Evolutionary conservation across 2,113 vertebrate species (phyloP).

Genomic region (Orycteropus afer): DNA sequence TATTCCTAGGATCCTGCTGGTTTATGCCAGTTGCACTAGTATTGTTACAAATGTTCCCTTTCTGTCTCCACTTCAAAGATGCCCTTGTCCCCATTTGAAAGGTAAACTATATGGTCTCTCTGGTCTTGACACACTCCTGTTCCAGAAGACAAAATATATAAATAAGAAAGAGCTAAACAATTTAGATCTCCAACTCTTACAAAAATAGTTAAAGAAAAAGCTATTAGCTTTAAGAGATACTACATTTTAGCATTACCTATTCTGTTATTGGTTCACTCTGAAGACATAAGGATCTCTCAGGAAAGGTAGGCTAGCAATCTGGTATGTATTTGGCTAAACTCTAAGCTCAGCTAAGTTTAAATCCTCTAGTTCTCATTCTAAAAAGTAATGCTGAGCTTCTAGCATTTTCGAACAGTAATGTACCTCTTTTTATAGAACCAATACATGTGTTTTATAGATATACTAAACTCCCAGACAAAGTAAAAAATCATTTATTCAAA

Average conservation of each 20-base stretch:
- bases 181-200: background rate
- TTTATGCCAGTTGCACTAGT: background rate
- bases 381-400: background rate
- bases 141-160: background rate
- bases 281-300: background rate
- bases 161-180: background rate
- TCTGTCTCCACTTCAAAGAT: background rate
- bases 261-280: background rate
- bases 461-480: background rate
- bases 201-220: conserved; percentile 22
- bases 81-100: background rate
- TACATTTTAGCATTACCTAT: background rate
- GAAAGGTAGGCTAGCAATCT: background rate
- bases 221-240: background rate
- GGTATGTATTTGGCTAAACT: background rate
- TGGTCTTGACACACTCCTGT: background rate
- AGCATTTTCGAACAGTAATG: background rate
- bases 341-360: background rate
- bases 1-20: background rate
- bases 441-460: background rate
- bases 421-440: background rate
- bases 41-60: background rate
- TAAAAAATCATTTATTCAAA: background rate
- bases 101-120: background rate
- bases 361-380: background rate